These are phyloP conservation scores for Typhlomys cinereus DNA, from an alignment of 2,113 vertebrate genomes.

Conservation along the genomic window DNA sequence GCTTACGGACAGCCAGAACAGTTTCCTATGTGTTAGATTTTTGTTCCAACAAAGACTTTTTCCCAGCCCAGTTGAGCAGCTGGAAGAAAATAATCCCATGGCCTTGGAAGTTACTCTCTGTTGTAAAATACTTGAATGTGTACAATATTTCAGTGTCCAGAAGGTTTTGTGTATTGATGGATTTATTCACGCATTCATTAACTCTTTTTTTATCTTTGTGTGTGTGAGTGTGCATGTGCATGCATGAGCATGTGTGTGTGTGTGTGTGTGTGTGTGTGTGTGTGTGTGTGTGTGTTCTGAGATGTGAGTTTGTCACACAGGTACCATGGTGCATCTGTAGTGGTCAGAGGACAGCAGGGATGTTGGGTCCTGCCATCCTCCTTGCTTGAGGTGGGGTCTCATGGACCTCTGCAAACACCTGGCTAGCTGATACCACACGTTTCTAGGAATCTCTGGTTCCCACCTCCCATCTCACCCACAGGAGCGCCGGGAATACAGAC, in stretches of 20 bases:
- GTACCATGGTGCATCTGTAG: not conserved
- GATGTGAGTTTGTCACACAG: too few relatives aligned
- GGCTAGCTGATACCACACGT: not conserved
- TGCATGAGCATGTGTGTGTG: not conserved
- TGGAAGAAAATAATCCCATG: conserved; percentile 50
- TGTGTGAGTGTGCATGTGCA: not conserved
- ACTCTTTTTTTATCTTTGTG: not conserved
- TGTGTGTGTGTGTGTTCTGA: too few relatives aligned
- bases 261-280: too few relatives aligned
- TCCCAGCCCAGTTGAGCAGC: not conserved
- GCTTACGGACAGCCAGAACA: not conserved
- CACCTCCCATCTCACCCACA: not conserved
- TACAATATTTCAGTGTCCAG: conserved; percentile 34
- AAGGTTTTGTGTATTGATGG: not conserved
- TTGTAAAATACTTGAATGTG: conserved; percentile 50
- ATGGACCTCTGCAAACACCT: not conserved
- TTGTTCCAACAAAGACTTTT: conserved; percentile 78
- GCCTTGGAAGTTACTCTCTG: conserved; percentile 10
- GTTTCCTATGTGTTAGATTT: conserved; percentile 54
- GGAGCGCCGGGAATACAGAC: not conserved
- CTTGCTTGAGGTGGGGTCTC: not conserved
- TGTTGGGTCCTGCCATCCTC: not conserved
- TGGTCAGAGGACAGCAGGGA: too few relatives aligned
- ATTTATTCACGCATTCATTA: not conserved
- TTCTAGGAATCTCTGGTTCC: not conserved